These are phyloP conservation scores for Coelinius sp. DNA, from an alignment of 2,888 invertebrate genomes.

Conservation along the genomic window DNA sequence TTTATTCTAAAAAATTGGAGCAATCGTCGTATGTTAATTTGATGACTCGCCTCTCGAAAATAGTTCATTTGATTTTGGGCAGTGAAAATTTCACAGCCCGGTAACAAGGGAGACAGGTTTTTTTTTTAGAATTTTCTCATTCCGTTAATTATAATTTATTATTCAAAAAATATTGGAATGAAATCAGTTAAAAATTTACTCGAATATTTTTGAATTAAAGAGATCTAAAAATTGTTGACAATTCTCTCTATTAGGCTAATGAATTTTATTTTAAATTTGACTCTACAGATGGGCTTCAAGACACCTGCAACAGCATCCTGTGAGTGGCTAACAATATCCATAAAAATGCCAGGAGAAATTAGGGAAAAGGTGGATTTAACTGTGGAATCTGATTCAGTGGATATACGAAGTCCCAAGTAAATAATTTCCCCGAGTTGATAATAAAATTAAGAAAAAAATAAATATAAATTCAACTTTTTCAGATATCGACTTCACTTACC, in stretches of 20 bases:
- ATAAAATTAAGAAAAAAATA: slow-evolving; percentile 3
- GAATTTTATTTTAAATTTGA: neutral
- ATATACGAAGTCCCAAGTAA: slow-evolving; percentile 66
- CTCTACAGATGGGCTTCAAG: slow-evolving; percentile 82
- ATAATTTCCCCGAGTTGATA: neutral
- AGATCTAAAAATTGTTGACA: no score
- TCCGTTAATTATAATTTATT: no score
- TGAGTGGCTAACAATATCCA: slow-evolving; percentile 86
- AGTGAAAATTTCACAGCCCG: no score
- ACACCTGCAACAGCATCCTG: slow-evolving; percentile 86
- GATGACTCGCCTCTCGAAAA: no score
- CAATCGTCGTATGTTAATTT: neutral
- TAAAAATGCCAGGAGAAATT: slow-evolving; percentile 83
- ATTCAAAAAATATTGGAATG: no score
- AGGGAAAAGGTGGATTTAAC: slow-evolving; percentile 83
- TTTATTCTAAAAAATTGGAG: no score
- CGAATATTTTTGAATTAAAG: no score
- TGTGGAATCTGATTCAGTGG: slow-evolving; percentile 69
- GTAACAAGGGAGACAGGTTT: no score
- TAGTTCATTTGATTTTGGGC: no score
- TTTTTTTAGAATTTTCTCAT: no score
- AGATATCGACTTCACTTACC: slow-evolving; percentile 81
- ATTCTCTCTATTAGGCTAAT: no score
- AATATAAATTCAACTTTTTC: slow-evolving; percentile 6
- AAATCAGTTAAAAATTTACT: no score